Evolutionary conservation across 2,113 vertebrate species (phyloP).

Genomic region (Eulacestoma nigropectus): DNA sequence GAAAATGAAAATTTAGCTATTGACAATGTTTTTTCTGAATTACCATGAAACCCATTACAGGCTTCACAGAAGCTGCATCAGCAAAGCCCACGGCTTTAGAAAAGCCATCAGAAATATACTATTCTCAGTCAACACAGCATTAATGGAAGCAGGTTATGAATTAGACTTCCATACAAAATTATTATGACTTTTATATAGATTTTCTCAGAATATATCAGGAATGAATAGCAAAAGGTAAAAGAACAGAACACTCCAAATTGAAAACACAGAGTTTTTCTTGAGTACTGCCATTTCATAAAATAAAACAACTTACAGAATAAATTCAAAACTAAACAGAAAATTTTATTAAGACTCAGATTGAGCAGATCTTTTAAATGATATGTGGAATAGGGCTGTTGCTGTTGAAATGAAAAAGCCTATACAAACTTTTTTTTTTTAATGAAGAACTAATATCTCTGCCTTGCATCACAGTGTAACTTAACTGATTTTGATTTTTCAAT

Average conservation of each 20-base stretch:
- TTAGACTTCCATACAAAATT: background rate
- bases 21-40: background rate
- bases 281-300: background rate
- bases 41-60: background rate
- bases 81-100: background rate
- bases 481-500: no score
- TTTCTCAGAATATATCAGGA: background rate
- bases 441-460: background rate
- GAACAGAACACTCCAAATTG: background rate
- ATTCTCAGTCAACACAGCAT: background rate
- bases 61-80: background rate
- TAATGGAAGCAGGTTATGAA: background rate
- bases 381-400: background rate
- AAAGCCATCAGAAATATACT: background rate
- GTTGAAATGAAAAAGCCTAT: background rate
- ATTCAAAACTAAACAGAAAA: background rate
- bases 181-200: background rate
- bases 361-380: background rate
- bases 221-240: background rate
- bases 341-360: background rate
- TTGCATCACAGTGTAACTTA: background rate
- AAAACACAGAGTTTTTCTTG: background rate
- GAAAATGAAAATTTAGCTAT: background rate
- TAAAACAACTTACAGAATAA: background rate
- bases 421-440: background rate